Conservation (phyloP, 2,797 vertebrate species). For the Lepus townsendii region DNA sequence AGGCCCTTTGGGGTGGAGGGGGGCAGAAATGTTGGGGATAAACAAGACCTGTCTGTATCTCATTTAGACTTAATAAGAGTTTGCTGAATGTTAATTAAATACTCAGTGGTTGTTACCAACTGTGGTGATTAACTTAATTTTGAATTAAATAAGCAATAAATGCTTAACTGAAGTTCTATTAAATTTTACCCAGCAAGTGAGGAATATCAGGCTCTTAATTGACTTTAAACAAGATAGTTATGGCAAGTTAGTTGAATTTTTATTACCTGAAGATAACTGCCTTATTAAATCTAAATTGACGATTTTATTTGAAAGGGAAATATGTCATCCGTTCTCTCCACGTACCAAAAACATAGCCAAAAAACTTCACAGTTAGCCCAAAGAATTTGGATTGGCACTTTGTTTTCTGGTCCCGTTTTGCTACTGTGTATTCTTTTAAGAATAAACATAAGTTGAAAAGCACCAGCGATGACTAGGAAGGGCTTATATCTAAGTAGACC, state of each 20-base stretch:
- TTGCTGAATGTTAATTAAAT: conserved; percentile 90
- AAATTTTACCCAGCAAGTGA: conserved; percentile 88
- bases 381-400: neutral
- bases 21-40: conserved; percentile 20
- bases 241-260: conserved; percentile 87
- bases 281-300: conserved; percentile 88
- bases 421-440: conserved; percentile 1
- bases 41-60: conserved; percentile 82
- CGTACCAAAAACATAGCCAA: conserved; percentile 60
- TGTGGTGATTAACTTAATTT: conserved; percentile 89
- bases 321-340: conserved; percentile 66
- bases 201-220: conserved; percentile 87
- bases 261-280: conserved; percentile 87
- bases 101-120: conserved; percentile 88
- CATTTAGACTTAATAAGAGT: conserved; percentile 87
- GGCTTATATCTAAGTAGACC: neutral
- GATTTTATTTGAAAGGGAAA: conserved; percentile 82
- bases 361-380: conserved; percentile 44
- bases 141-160: conserved; percentile 90
- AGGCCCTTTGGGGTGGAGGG: conserved; percentile 3
- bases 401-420: conserved; percentile 53
- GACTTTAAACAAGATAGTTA: conserved; percentile 88
- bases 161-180: conserved; percentile 89
- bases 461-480: neutral
- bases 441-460: neutral